Evolutionary conservation across 2,797 vertebrate genomes (phyloP), one percentile per base, ranked within the genome.

Genomic region (Capromys pilorides): DNA sequence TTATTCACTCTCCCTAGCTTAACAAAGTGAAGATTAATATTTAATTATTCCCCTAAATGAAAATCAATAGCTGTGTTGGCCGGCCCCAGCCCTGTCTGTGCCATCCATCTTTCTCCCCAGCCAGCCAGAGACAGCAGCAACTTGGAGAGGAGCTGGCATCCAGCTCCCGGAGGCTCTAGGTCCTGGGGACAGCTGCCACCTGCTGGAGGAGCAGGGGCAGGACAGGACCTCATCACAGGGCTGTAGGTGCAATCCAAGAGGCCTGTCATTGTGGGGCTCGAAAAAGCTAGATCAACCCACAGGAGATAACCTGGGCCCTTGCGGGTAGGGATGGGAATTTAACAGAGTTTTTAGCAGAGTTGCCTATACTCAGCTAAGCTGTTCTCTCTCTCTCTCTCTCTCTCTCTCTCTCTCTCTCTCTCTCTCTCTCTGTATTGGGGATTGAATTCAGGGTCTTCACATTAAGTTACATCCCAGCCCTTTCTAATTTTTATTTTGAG

Each of bases 21-120:
- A 98, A 98, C 98, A 98, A 98, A 98, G 98, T 98, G 98, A 98
- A 98, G 98, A 98, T 98, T 98, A 98, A 98, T 98, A 98, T 98
- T 98, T 98, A 98, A 98, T 98, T 98, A 97, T 98, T 98, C 94
- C 90, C 97, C 97, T 98, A 98, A 98, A 98, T 98, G 98, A 98
- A 98, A 98, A 98, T 98, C 98, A 73, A 98, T 98, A 98, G 94
- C 87, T 91, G 94, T 90, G 91, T 97, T 84, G 96, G 97, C 97
- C 97, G 97, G 98, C 97, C 97, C 97, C 95, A 94, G 97, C 97
- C 96, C 93, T 96, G 81, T 91, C 93, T n/a, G 64, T 95, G 96
- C 95, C 73, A 57, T 97, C 94, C 97, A 95, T 97, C 95, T 95
- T 95, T 94, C 31, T 93, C 90, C 85, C 57, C 36, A 69, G 69